phyloP scores from a whole-genome alignment of 2,888 invertebrate species.

The Nomada flava region DNA sequence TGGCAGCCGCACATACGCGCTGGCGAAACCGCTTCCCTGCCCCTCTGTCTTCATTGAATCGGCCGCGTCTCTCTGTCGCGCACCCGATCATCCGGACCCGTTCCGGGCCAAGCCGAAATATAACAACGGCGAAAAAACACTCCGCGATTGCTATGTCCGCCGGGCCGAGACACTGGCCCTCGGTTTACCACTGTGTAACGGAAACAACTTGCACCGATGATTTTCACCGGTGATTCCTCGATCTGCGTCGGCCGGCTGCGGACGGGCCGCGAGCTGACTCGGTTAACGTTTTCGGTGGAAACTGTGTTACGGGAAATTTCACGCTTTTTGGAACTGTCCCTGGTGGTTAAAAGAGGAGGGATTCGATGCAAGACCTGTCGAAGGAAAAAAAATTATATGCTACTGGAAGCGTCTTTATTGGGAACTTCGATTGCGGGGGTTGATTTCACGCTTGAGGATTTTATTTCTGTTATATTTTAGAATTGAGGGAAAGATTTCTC shows the following conservation, averaged over 20 bases:
- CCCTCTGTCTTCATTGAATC: slow-evolving; percentile 31
- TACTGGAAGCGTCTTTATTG: no score
- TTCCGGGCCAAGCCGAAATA: slow-evolving; percentile 76
- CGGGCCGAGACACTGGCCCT: slow-evolving; percentile 67
- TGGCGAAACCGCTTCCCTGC: slow-evolving; percentile 61
- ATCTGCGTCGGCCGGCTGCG: slow-evolving; percentile 3
- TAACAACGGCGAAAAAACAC: slow-evolving; percentile 77
- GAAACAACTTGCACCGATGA: slow-evolving; percentile 67
- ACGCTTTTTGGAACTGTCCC: no score
- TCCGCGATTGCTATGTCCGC: slow-evolving; percentile 73
- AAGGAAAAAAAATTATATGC: no score
- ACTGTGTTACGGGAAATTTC: background rate
- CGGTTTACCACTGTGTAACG: slow-evolving; percentile 72
- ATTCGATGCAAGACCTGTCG: no score
- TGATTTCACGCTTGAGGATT: no score
- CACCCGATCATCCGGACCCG: slow-evolving; percentile 54
- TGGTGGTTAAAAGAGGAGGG: no score
- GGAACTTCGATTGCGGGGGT: no score
- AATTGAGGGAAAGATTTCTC: no score
- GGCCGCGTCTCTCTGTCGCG: slow-evolving; percentile 52
- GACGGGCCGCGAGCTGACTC: background rate
- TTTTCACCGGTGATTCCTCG: slow-evolving; percentile 65
- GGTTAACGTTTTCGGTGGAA: background rate
- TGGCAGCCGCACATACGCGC: slow-evolving; percentile 77
- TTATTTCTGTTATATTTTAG: no score